Conservation (phyloP, 2,113 vertebrate species). For the Toxotes jaculatrix region DNA sequence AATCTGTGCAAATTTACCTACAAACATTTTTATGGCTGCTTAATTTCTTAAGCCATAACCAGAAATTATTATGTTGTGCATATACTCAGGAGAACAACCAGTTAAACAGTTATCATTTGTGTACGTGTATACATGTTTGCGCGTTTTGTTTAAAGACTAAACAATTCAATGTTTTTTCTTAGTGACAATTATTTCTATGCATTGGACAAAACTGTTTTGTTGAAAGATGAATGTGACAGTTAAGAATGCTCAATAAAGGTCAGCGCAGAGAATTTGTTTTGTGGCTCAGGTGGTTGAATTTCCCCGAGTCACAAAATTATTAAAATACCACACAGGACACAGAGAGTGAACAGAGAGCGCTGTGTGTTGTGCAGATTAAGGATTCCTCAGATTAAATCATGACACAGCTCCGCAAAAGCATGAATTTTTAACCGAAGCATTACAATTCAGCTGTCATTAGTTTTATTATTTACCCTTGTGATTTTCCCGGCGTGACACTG, state of each 20-base stretch:
- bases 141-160: slow-evolving; percentile 2
- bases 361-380: too few relatives aligned
- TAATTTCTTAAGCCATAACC: slow-evolving; percentile 18
- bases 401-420: too few relatives aligned
- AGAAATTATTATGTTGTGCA: slow-evolving; percentile 4
- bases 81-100: slow-evolving; percentile 61
- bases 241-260: slow-evolving; percentile 21
- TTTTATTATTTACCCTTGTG: too few relatives aligned
- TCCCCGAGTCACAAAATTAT: background rate
- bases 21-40: background rate
- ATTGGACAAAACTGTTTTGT: background rate
- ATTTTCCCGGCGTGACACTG: too few relatives aligned
- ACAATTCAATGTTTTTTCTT: background rate
- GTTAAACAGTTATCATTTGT: background rate
- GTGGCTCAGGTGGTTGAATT: background rate
- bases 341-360: background rate
- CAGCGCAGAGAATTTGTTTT: background rate
- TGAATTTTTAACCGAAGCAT: too few relatives aligned
- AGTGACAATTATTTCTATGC: slow-evolving; percentile 9
- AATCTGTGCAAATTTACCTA: background rate
- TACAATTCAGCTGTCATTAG: too few relatives aligned
- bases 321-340: background rate
- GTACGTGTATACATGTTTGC: background rate
- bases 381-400: too few relatives aligned
- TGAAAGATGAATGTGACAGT: background rate